phyloP scores from a whole-genome alignment of 35 echinoderm and acorn worm species.

The Strongylocentrotus purpuratus region DNA sequence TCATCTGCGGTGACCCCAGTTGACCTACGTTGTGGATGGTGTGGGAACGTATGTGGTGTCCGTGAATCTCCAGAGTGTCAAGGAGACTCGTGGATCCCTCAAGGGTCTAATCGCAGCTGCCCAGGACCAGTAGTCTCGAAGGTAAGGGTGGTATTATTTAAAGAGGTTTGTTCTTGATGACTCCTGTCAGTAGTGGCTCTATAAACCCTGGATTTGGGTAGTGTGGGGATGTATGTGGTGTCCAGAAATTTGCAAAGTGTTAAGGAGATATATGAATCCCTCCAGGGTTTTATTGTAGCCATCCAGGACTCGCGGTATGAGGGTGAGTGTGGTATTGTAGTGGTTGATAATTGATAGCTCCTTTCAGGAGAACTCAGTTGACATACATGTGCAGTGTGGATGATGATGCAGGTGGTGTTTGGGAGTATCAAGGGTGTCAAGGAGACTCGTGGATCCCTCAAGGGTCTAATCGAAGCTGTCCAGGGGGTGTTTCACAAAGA shows the following conservation, averaged over 20 bases:
- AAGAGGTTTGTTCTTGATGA: neutral
- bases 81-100: constrained; percentile 21
- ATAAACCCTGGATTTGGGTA: too few species aligned
- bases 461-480: neutral
- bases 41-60: constrained; percentile 5
- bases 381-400: too few species aligned
- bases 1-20: constrained; percentile 28
- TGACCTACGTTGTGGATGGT: constrained; percentile 68
- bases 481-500: neutral
- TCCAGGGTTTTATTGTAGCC: neutral
- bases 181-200: neutral
- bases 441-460: neutral
- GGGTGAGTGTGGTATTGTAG: neutral
- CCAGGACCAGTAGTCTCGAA: constrained; percentile 19
- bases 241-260: neutral
- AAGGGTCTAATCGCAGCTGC: neutral
- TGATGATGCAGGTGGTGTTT: neutral
- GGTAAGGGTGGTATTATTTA: neutral
- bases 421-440: neutral
- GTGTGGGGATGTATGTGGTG: neutral
- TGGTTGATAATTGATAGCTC: neutral
- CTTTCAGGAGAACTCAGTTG: too few species aligned
- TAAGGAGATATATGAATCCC: neutral
- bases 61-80: neutral
- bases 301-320: neutral